Percentiles rank a stretch among this genome's conserved stretches.
Evolutionary conservation across 2,888 invertebrate species (phyloP).

Genomic region (Hyles lineata): DNA sequence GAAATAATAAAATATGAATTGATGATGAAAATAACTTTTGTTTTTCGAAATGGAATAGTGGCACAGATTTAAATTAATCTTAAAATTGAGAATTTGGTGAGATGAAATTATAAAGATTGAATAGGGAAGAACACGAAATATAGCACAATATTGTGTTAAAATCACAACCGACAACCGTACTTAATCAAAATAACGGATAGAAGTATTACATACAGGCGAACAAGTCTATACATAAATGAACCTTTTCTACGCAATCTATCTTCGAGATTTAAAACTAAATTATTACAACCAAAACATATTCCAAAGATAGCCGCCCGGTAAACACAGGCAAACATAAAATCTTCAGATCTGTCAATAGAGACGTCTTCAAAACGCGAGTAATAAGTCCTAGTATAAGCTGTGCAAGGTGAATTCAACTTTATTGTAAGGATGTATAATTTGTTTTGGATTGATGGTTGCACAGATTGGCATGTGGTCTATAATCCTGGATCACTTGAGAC

Average conservation of each 20-base stretch:
- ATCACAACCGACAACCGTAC: too few relatives aligned
- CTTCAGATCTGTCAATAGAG: slow-evolving; percentile 61
- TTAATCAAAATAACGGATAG: too few relatives aligned
- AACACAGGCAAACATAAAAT: slow-evolving; percentile 52
- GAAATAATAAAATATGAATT: too few relatives aligned
- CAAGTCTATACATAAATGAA: not conserved
- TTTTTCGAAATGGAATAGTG: too few relatives aligned
- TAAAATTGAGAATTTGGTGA: too few relatives aligned
- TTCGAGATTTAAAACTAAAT: slow-evolving; percentile 11
- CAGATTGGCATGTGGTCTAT: slow-evolving; percentile 42
- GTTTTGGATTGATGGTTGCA: slow-evolving; percentile 4
- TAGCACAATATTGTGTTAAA: too few relatives aligned
- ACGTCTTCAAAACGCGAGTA: slow-evolving; percentile 45
- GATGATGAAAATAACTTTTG: too few relatives aligned
- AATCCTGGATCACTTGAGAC: slow-evolving; percentile 74
- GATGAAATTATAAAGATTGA: too few relatives aligned
- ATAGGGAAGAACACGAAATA: too few relatives aligned
- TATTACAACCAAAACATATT: slow-evolving; percentile 27
- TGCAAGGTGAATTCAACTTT: slow-evolving; percentile 19
- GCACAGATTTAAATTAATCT: too few relatives aligned
- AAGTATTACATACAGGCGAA: not conserved
- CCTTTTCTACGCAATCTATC: slow-evolving; percentile 26
- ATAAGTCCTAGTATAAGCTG: slow-evolving; percentile 33
- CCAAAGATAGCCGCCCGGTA: slow-evolving; percentile 32
- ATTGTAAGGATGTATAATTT: not conserved